Percentiles rank a stretch among this genome's conserved stretches.
Conservation (phyloP, 2,113 vertebrate genomes). For the Coptodon bakossiorum region DNA sequence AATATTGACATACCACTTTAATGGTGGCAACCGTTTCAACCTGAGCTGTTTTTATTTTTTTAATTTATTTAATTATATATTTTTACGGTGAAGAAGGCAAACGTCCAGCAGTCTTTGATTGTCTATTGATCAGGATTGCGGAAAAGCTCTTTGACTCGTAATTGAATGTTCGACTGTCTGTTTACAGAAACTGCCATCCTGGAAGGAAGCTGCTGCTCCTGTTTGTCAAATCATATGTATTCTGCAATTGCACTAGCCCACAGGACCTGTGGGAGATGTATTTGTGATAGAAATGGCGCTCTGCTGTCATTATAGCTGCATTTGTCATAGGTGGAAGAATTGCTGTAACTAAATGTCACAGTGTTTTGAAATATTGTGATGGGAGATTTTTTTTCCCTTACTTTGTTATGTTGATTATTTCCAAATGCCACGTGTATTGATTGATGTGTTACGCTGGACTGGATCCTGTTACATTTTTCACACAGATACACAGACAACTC, state of each 20-base stretch:
- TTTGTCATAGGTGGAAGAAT: background rate
- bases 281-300: conserved; percentile 5
- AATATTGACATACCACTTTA: background rate
- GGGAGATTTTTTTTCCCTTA: background rate
- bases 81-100: background rate
- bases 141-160: background rate
- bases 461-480: background rate
- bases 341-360: conserved; percentile 18
- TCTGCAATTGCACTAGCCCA: background rate
- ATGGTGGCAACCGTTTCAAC: background rate
- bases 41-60: background rate
- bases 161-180: conserved; percentile 7
- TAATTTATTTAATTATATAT: background rate
- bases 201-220: background rate
- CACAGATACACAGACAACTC: background rate
- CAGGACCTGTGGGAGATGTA: background rate
- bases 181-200: conserved; percentile 19
- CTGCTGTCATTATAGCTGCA: background rate
- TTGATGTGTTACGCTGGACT: background rate
- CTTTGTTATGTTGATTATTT: background rate
- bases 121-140: background rate
- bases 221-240: background rate
- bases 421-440: conserved; percentile 7
- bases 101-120: background rate
- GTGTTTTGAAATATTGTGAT: background rate